These are phyloP conservation scores for Dynastes tityus DNA, from an alignment of 2,888 invertebrate species.

Conservation along the genomic window DNA sequence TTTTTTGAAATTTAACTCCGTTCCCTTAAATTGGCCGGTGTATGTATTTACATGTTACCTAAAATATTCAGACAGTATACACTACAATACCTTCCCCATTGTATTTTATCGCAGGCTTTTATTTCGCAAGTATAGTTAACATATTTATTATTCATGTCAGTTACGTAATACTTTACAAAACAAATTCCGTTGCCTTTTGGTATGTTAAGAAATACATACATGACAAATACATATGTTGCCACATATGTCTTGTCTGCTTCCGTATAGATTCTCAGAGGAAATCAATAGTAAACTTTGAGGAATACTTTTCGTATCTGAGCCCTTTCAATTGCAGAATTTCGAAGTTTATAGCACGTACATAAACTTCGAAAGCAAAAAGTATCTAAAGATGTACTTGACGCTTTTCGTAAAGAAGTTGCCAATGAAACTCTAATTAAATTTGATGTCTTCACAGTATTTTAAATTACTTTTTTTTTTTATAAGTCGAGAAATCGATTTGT, in stretches of 20 bases:
- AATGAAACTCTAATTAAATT: background rate
- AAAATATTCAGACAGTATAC: too few relatives aligned
- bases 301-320: background rate
- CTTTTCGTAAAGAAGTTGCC: background rate
- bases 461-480: background rate
- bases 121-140: background rate
- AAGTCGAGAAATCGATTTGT: background rate
- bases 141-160: background rate
- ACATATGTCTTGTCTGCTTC: too few relatives aligned
- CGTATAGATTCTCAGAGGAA: background rate
- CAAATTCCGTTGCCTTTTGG: background rate
- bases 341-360: background rate
- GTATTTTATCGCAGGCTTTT: background rate
- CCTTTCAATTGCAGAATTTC: background rate
- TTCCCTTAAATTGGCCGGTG: too few relatives aligned
- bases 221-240: too few relatives aligned
- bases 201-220: background rate
- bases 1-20: too few relatives aligned
- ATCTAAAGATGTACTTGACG: background rate
- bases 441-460: background rate
- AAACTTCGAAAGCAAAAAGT: background rate
- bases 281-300: slow-evolving; percentile 4
- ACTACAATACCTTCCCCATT: too few relatives aligned
- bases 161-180: background rate
- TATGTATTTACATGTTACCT: too few relatives aligned